Conservation (phyloP, 2,888 invertebrate species). For the Deladenus siricidicola region DNA sequence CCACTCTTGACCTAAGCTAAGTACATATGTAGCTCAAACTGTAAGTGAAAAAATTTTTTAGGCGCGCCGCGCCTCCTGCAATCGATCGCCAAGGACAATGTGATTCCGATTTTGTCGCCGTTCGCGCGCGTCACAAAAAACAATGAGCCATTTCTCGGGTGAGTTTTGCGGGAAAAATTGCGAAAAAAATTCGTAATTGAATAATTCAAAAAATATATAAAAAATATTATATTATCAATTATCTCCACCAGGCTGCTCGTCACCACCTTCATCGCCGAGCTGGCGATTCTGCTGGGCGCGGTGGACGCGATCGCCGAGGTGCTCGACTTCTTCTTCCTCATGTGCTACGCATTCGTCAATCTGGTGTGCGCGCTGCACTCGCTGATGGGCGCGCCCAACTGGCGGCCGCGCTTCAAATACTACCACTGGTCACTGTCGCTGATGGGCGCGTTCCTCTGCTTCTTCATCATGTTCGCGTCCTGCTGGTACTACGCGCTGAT, state of each 20-base stretch:
- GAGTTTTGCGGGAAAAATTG: no score
- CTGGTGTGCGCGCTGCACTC: constrained; percentile 96
- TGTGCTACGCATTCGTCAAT: constrained; percentile 99
- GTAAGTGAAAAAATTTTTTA: constrained; percentile 34
- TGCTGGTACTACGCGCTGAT: constrained; percentile 88
- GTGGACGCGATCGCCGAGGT: constrained; percentile 92
- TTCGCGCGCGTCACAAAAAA: constrained; percentile 88
- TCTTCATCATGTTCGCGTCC: constrained; percentile 95
- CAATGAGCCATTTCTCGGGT: constrained; percentile 85
- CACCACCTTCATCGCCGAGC: constrained; percentile 63
- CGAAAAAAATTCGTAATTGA: no score
- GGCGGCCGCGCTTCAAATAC: constrained; percentile 94
- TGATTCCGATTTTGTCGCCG: constrained; percentile 86
- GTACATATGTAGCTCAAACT: no score
- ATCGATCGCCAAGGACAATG: constrained; percentile 93
- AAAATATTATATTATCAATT: not conserved
- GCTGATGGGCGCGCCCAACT: constrained; percentile 81
- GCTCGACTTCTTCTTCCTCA: constrained; percentile 74
- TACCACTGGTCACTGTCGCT: constrained; percentile 94
- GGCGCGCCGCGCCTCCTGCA: constrained; percentile 64
- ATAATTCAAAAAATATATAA: not conserved
- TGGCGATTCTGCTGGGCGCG: constrained; percentile 75
- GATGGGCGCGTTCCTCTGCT: constrained; percentile 75
- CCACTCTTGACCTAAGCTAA: no score
- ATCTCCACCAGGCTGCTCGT: constrained; percentile 64